Conservation (phyloP, 2,797 vertebrate genomes). For the Alosa sapidissima region DNA sequence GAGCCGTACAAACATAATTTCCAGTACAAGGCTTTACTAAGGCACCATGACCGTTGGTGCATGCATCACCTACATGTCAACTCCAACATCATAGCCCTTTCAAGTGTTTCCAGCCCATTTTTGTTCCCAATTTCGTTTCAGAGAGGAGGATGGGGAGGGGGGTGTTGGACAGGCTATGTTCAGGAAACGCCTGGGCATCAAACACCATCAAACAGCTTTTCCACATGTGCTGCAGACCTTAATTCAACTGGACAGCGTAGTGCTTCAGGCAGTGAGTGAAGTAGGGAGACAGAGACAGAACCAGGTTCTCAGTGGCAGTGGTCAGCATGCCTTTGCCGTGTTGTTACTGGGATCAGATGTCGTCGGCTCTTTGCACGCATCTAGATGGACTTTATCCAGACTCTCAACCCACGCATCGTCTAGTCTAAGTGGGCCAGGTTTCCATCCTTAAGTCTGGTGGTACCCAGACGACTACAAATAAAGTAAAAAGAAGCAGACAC, state of each 20-base stretch:
- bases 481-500: conserved; percentile 47
- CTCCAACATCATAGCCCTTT: conserved; percentile 27
- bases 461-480: conserved; percentile 38
- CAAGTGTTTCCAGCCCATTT: conserved; percentile 21
- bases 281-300: background rate
- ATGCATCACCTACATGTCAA: conserved; percentile 15
- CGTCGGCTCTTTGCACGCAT: background rate
- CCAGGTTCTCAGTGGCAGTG: conserved; percentile 15
- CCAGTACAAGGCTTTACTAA: conserved; percentile 39
- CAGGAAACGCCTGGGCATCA: background rate
- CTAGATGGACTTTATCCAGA: conserved; percentile 23
- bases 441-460: conserved; percentile 30
- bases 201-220: background rate
- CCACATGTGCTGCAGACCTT: conserved; percentile 19
- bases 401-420: conserved; percentile 7
- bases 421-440: conserved; percentile 35
- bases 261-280: background rate
- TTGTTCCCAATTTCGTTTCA: conserved; percentile 1
- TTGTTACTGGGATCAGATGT: background rate
- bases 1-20: conserved; percentile 29
- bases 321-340: background rate
- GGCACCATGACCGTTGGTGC: conserved; percentile 27
- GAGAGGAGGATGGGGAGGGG: background rate
- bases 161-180: background rate
- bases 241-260: background rate